Evolutionary conservation across 1,140 invertebrate genomes (phyloP), one percentile per base, ranked within the genome.

Genomic region (Amyelois transitella): DNA sequence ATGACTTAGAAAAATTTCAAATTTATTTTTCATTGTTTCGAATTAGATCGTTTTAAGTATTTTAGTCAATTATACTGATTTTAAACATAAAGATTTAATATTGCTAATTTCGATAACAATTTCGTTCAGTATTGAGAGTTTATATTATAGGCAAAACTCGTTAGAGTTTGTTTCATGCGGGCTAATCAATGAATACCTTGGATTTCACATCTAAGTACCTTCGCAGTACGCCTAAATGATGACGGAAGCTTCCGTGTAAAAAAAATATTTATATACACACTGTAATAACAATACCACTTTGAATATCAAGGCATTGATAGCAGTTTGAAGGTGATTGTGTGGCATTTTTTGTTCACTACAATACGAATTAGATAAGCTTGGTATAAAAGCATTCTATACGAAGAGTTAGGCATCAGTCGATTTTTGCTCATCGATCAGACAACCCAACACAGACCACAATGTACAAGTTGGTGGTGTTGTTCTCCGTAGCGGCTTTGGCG

Each of bases 381-480:
- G 55, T 86, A 86, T 86, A 86, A 66, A 86, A 83, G 60, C 62
- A 67, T 74, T 62, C 43, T 60, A 38, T 22, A 28, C 47, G 6
- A 43, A 18, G 53, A 61, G 38, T 66, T 62, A 58, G 63, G 61
- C 77, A 83, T 83, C 81, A 85, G 72, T 86, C 70, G 69, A 77
- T 79, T 68, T 69, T 58, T 55, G 22, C 62, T 71, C 56, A 62
- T 78, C 71, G 71, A 68, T 71, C 66, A 66, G 61, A 61, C 51
- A 68, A 69, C 60, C 68, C 82, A 88, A 88, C 82, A 88, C 85
- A 88, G 82, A 90, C 84, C 86, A 88, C 69, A 71, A 87, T 84
- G 81, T 90, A 83, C 85, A 86, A 86, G 68, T 62, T 84, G 77
- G 77, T 89, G 70, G 75, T 87, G 66, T 81, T 88, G 58, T 76